Base-by-base conservation (phyloP, 2,888 invertebrate genomes). In the Epinotia nisella region DNA sequence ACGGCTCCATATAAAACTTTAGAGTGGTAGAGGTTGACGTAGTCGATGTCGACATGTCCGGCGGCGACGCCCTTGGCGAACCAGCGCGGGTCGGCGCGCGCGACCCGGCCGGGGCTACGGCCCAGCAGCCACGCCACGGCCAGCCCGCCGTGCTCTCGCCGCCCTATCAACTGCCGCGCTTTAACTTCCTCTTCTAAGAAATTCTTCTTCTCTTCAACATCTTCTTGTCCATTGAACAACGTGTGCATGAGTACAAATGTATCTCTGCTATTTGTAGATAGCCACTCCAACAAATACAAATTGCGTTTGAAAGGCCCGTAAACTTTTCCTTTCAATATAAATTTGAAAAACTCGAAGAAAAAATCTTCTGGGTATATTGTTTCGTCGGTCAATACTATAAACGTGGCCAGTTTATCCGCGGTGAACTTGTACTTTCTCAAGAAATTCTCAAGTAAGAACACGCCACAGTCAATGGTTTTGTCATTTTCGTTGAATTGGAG, bases 1-100 rank as follows among this genome's bases (percentile, higher is more conserved):
- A 68, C 71, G 5, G 80, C 78, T 11, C 80, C 78, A 9, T 58
- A 51, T 1, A 79, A 19, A 5, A 64, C 10, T 3, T 74, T 73
- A n/a, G 41, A 74, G 5, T 55, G 69, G 71, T 79, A 79, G 15
- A 81, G 55, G 62, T 81, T 80, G 3, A 81, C 51, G 58, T 79
- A 79, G 5, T 73, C 58, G 41, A 76, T 71, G 1, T 78, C 66
- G 13, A 83, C 77, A n/a, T 78, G 29, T 1, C 77, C 75, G 0
- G 75, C 55, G 9, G 77, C 77, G 0, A 82, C 71, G 7, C 82
- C 82, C 68, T 82, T 83, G 66, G 79, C 76, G 45, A 83, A 82
- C 83, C 83, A 83, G n/a, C 70, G 45, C 2, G 78, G 77, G 66
- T 82, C 81, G 5, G 74, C 74, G 55, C 76, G 61, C 19, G 10